phyloP scores from a whole-genome alignment of 2,113 vertebrate species.

The Turdus rufiventris region DNA sequence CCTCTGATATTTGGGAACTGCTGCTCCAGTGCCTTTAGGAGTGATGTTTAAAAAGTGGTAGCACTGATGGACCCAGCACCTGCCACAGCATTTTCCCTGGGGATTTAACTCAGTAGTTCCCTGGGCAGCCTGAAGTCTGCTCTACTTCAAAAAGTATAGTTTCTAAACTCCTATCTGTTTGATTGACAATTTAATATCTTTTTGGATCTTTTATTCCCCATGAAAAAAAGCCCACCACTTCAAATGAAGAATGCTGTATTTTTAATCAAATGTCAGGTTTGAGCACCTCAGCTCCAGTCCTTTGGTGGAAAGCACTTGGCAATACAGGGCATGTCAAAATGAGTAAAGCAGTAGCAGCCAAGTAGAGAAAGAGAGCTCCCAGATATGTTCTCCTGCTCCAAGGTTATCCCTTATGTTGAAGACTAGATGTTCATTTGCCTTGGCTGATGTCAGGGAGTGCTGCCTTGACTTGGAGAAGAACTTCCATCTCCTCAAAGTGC shows the following conservation, averaged over 20 bases:
- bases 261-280: slow-evolving; percentile 7
- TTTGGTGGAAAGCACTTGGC: neutral
- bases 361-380: neutral
- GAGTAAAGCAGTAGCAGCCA: neutral
- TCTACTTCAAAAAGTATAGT: neutral
- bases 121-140: neutral
- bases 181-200: slow-evolving; percentile 4
- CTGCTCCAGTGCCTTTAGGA: neutral
- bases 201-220: neutral
- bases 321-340: neutral
- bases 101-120: neutral
- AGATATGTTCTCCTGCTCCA: neutral
- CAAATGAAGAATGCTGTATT: neutral
- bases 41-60: neutral
- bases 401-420: slow-evolving; percentile 7
- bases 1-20: neutral
- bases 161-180: neutral
- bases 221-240: neutral
- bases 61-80: neutral
- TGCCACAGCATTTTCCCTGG: neutral
- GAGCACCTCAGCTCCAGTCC: neutral
- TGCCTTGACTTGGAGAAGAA: neutral
- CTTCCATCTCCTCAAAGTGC: neutral
- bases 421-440: neutral
- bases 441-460: neutral